phyloP scores from a whole-genome alignment of 2,888 invertebrate genomes.

The Orthosia gothica region DNA sequence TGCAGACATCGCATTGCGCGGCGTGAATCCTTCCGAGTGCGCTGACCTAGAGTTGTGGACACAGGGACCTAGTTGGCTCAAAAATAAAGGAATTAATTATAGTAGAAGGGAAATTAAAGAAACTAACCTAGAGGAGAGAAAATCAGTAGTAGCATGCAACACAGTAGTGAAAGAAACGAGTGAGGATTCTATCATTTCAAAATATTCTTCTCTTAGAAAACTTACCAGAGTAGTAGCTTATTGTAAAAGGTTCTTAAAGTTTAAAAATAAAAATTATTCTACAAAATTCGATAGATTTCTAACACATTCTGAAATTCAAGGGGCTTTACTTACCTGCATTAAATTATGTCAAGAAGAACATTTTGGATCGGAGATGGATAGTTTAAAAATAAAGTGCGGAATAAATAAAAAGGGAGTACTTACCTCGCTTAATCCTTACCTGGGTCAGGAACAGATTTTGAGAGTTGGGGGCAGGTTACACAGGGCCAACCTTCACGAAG shows the following conservation, averaged over 20 bases:
- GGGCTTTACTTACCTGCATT: conserved; percentile 1
- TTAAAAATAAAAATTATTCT: background rate
- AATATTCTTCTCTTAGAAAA: conserved; percentile 9
- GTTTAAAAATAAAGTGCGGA: background rate
- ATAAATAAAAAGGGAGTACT: conserved; percentile 3
- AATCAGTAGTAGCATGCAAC: conserved; percentile 1
- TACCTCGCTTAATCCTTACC: conserved; percentile 12
- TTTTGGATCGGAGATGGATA: conserved; percentile 1
- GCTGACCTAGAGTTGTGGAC: background rate
- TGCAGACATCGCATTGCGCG: background rate
- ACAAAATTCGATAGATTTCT: background rate
- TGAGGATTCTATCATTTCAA: background rate
- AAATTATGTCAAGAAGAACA: background rate
- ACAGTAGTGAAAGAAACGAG: background rate
- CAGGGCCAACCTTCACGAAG: conserved; percentile 3
- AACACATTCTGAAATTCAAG: conserved; percentile 7
- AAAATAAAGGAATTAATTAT: conserved; percentile 4
- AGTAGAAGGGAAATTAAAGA: background rate
- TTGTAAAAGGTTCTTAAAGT: background rate
- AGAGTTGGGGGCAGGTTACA: background rate
- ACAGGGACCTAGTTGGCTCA: conserved; percentile 1
- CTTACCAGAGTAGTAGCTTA: background rate
- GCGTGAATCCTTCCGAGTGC: background rate
- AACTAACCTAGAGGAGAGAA: conserved; percentile 4
- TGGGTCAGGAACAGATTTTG: conserved; percentile 9